A percentile compares a stretch with the other conserved stretches of the same genome.
Conservation (phyloP, 2,113 vertebrate species). For the Percopsis transmontana region DNA sequence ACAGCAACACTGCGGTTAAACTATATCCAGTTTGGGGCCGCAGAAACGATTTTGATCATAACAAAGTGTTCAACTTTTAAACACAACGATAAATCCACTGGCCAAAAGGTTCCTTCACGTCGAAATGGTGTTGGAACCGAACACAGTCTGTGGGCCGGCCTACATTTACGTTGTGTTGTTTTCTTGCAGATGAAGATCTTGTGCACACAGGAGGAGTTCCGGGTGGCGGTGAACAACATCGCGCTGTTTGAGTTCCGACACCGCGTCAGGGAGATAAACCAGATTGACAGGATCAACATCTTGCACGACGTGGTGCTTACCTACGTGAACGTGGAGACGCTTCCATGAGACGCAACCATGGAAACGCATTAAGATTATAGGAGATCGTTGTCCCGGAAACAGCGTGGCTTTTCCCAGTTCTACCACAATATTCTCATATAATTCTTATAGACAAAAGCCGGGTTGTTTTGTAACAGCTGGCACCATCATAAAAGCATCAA, state of each 20-base stretch:
- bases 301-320: constrained; percentile 75
- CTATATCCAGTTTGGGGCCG: too few species aligned
- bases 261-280: constrained; percentile 76
- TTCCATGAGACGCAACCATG: constrained; percentile 57
- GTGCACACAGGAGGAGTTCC: constrained; percentile 71
- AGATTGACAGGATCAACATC: constrained; percentile 79
- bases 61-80: too few species aligned
- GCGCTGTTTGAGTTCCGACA: constrained; percentile 77
- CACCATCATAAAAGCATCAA: not conserved
- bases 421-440: too few species aligned
- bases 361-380: not conserved
- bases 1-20: too few species aligned
- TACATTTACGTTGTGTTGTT: not conserved
- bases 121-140: too few species aligned
- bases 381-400: too few species aligned
- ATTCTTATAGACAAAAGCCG: not conserved
- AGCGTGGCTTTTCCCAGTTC: too few species aligned
- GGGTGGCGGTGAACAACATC: constrained; percentile 78
- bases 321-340: constrained; percentile 73
- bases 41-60: too few species aligned
- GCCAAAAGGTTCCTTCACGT: too few species aligned
- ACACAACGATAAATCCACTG: too few species aligned
- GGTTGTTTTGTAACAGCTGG: not conserved
- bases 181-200: constrained; percentile 81
- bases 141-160: too few species aligned